Base-by-base conservation (phyloP, 2,888 invertebrate species). In the Ectobius pallidus region DNA sequence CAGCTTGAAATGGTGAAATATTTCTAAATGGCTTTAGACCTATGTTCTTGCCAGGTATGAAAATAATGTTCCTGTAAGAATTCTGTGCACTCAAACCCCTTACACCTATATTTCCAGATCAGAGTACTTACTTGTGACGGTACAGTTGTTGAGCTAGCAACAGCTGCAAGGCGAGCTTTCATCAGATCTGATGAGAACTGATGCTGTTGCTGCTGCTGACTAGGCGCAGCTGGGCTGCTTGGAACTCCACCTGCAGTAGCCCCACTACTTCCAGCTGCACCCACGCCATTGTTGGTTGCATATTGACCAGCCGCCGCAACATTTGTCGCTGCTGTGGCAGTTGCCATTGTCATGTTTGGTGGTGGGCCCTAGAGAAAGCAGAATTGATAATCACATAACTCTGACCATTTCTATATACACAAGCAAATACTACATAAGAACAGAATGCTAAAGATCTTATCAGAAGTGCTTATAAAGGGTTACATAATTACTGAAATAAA, bases 171-270 rank as follows among this genome's bases (percentile, higher is more conserved):
- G 75, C 89, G 83, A 69, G 85, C 87, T 82, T 91, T 87, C 83
- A 87, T 86, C 52, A 74, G 83, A 75, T 90, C 89, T 68, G 86
- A 87, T 74, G 88, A 86, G 76, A 86, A 87, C 73, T 86, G 87
- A 72, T 82, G 82, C 77, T 80, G 83, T 70, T 83, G 83, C 39
- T 76, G 74, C 6, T 61, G 52, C 32, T 73, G 68, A 58, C 32
- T 52, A 34, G 70, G 61, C 18, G 72, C 52, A 32, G 22, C 63
- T 18, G 69, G 71, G 34, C 71, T 74, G 69, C 61, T 73, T 0
- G 71, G 49, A 32, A 71, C 52, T n/a, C 65, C 49, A 49, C 71
- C 44, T 63, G 46, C 27, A 42, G 39, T 69, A 34, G 14, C 52
- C 25, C 55, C 34, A 20, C 18, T 61, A 20, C 20, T 62, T 22